phyloP scores from a whole-genome alignment of 1,140 invertebrate genomes.

The Brachionus asplanchnoidis region DNA sequence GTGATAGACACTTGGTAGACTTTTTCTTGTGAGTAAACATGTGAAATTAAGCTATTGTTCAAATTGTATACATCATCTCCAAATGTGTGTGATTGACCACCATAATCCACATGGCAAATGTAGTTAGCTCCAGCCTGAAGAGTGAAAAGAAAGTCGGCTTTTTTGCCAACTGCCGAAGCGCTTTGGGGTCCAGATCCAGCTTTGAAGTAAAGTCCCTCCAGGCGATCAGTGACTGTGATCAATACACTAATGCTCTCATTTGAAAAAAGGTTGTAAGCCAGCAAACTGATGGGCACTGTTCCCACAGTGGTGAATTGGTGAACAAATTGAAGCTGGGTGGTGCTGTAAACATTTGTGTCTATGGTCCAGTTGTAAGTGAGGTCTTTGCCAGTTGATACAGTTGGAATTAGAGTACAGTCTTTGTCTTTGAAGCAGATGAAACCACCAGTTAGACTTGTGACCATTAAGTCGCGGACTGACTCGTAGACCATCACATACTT shows the following conservation, averaged over 20 bases:
- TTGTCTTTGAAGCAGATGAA: background rate
- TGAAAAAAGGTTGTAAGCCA: background rate
- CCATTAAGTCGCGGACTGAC: background rate
- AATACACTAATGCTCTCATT: background rate
- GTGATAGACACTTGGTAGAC: background rate
- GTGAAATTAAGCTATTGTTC: background rate
- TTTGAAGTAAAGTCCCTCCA: background rate
- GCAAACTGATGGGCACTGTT: background rate
- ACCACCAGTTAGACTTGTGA: background rate
- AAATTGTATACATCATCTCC: background rate
- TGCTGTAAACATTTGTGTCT: background rate
- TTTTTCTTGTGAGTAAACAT: background rate
- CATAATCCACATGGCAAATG: background rate
- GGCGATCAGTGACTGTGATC: background rate
- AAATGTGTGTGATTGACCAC: background rate
- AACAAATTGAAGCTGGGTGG: background rate
- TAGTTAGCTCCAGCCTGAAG: conserved; percentile 28
- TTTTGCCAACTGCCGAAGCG: background rate
- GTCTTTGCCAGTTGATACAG: background rate
- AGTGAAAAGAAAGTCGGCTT: background rate
- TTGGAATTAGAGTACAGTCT: background rate
- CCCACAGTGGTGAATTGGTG: background rate
- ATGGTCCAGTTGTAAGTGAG: background rate
- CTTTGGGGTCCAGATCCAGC: background rate
- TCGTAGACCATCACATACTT: background rate